Evolutionary conservation across 2,888 invertebrate genomes (phyloP).

Genomic region (Lithophane socia): DNA sequence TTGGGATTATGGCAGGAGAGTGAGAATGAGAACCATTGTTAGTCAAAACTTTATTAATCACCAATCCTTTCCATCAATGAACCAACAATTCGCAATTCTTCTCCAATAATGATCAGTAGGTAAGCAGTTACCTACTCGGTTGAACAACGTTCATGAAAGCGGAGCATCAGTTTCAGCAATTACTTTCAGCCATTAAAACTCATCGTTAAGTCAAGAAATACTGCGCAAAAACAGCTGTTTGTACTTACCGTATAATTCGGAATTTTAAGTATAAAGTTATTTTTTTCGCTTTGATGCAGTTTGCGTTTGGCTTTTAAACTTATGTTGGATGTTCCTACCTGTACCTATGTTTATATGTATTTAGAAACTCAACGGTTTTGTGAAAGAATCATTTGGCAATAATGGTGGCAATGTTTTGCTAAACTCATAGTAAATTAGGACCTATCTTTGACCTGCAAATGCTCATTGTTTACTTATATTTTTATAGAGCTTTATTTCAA

Average conservation of each 20-base stretch:
- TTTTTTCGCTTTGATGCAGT: constrained; percentile 13
- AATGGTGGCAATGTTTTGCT: neutral
- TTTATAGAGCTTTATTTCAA: too few relatives aligned
- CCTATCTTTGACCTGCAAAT: neutral
- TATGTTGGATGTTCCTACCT: neutral
- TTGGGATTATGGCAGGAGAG: too few relatives aligned
- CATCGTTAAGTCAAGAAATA: constrained; percentile 55
- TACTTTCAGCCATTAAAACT: constrained; percentile 50
- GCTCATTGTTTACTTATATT: neutral
- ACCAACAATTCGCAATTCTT: neutral
- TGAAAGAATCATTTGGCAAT: neutral
- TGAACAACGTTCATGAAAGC: constrained; percentile 4
- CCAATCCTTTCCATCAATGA: neutral
- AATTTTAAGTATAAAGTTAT: neutral
- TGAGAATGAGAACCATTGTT: neutral
- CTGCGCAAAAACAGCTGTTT: constrained; percentile 26
- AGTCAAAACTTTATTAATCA: neutral
- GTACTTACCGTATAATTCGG: constrained; percentile 16
- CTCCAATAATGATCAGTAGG: constrained; percentile 11
- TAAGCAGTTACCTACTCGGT: constrained; percentile 1
- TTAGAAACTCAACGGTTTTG: neutral
- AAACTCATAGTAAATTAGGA: too few relatives aligned
- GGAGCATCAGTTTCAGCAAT: constrained; percentile 42
- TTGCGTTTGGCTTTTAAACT: constrained; percentile 13
- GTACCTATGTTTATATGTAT: neutral